These are phyloP conservation scores for Acridotheres tristis DNA, from an alignment of 2,797 vertebrate species.

Conservation along the genomic window DNA sequence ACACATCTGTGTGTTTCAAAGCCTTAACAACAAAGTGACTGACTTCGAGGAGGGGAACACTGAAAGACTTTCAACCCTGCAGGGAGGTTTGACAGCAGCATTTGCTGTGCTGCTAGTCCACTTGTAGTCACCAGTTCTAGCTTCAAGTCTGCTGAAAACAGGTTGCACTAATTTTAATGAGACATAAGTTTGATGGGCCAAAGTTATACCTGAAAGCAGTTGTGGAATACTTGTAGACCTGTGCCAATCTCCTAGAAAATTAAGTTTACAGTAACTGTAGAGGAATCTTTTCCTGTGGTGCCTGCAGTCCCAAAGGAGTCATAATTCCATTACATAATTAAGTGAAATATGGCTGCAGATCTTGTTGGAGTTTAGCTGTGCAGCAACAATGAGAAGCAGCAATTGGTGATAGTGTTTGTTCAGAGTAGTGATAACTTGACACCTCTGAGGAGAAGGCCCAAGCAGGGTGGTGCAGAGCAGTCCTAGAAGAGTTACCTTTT, in stretches of 20 bases:
- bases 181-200: neutral
- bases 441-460: neutral
- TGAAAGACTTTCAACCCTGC: neutral
- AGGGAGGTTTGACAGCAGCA: fast-evolving
- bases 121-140: neutral
- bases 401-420: neutral
- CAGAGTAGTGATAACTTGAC: neutral
- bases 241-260: neutral
- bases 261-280: neutral
- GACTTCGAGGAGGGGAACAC: neutral
- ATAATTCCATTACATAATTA: neutral
- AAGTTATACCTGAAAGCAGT: neutral
- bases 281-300: neutral
- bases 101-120: neutral
- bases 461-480: neutral
- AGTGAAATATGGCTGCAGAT: neutral
- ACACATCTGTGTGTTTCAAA: neutral
- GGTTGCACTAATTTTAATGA: neutral
- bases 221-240: neutral
- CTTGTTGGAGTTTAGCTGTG: neutral
- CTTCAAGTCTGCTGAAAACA: neutral
- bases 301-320: neutral
- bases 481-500: neutral
- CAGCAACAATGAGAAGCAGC: neutral
- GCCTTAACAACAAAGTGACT: neutral